Evolutionary conservation across 2,113 vertebrate genomes (phyloP), one percentile per base, ranked within the genome.

Genomic region (Nibea coibor): DNA sequence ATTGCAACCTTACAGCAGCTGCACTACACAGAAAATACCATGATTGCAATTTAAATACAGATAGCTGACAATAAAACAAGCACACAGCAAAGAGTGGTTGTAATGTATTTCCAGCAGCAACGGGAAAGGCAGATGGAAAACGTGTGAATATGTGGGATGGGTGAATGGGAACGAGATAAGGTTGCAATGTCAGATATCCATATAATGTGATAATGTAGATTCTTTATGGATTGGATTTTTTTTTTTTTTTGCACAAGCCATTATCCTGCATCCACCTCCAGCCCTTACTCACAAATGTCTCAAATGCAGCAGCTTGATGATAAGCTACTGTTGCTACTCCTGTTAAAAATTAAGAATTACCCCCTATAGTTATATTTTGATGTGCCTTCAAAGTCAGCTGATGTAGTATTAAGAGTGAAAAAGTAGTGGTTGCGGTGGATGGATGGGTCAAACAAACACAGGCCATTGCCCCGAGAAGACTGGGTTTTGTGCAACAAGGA

Each of bases 1-100:
- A 89, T 82, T 85, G 77, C 53, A 58, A 58, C 62, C 17, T 65
- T 51, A 19, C 14, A 78, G 57, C 47, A 42, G n/a, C 57, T 69
- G 61, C 22, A 43, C 22, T 47, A 11, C 16, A 61, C 16, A 54
- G 43, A 59, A 42, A 69, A 71, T 12, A 24, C 20, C 53, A 8
- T 54, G 24, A 71, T 72, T 61, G 45, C 14, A 28, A 53, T 75
- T 71, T 57, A 59, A 72, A 74, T 1, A 5, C 22, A 62, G 61
- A 22, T 10, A 35, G 43, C 2, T 0, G 0, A 43, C 42, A 35
- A 35, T 54, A n/a, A 73, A 51, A 67, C 5, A 79, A 79, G 72
- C 7, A 62, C 50, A 57, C 14, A 28, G 24, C 15, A 39, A 35
- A 26, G 56, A 2, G 16, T 1, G 4, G 64, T 19, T 9, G 35